Evolutionary conservation across 2,113 vertebrate species (phyloP).

Genomic region (Sinocyclocheilus grahami): DNA sequence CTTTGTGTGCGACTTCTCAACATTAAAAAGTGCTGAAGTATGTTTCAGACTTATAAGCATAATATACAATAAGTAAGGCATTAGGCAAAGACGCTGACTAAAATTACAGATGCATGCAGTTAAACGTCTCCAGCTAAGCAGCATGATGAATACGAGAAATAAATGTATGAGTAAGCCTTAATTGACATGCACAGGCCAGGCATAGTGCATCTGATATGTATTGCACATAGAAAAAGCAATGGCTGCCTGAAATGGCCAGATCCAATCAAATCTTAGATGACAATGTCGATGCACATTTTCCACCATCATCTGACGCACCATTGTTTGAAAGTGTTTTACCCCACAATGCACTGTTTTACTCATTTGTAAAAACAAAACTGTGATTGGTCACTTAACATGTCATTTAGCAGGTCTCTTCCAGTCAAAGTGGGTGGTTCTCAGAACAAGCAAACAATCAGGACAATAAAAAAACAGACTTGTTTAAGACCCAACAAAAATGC

Average conservation of each 20-base stretch:
- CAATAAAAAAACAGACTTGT: neutral
- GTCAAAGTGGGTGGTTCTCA: neutral
- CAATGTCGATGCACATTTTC: neutral
- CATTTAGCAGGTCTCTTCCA: neutral
- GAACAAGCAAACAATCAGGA: neutral
- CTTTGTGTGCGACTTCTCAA: conserved; percentile 45
- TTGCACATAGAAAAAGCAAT: neutral
- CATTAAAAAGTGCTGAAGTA: conserved; percentile 45
- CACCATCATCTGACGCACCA: neutral
- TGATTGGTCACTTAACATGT: neutral
- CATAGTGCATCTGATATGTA: neutral
- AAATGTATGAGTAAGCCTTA: neutral
- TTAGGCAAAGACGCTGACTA: neutral
- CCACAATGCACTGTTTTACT: neutral
- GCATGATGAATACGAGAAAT: neutral
- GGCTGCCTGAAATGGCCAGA: neutral
- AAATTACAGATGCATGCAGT: neutral
- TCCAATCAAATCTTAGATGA: neutral
- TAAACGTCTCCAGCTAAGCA: neutral
- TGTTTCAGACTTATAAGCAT: conserved; percentile 42
- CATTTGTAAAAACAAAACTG: neutral
- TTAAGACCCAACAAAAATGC: neutral
- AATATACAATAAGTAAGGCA: neutral
- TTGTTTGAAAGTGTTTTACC: neutral
- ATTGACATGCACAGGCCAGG: neutral